phyloP scores from a whole-genome alignment of 1,140 invertebrate genomes.

The Ceratitis capitata region DNA sequence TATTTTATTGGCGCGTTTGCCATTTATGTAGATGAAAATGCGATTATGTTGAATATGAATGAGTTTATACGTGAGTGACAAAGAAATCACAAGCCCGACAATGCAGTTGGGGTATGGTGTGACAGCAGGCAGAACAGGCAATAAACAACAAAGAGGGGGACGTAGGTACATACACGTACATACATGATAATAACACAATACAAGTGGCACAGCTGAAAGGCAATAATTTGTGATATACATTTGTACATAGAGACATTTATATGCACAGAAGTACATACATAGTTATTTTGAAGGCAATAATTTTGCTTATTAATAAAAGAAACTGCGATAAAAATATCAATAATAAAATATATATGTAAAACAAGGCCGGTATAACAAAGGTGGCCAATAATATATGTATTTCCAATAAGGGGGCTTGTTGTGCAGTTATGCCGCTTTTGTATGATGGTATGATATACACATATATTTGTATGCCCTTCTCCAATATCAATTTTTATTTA shows the following conservation, averaged over 20 bases:
- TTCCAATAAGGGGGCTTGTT: not conserved
- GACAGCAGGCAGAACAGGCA: slow-evolving; percentile 40
- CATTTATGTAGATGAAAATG: slow-evolving; percentile 53
- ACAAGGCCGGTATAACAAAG: not conserved
- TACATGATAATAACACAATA: too few species aligned
- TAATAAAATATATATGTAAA: too few species aligned
- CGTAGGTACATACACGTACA: too few species aligned
- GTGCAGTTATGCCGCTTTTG: not conserved
- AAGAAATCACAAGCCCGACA: slow-evolving; percentile 42
- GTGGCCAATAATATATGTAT: not conserved
- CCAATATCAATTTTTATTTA: not conserved
- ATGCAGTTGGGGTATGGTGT: slow-evolving; percentile 48
- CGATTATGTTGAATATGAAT: not conserved
- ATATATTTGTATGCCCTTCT: not conserved
- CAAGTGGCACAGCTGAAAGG: not conserved
- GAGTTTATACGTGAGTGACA: not conserved
- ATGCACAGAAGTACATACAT: too few species aligned
- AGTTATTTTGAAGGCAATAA: not conserved
- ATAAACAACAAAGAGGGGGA: not conserved
- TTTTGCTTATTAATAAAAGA: not conserved
- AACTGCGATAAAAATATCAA: not conserved
- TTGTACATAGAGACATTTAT: too few species aligned
- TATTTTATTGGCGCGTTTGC: not conserved
- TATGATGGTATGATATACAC: too few species aligned
- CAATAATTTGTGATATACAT: not conserved